These are phyloP conservation scores for Himantopus leucocephalus DNA, from an alignment of 2,113 vertebrate genomes.

Conservation along the genomic window DNA sequence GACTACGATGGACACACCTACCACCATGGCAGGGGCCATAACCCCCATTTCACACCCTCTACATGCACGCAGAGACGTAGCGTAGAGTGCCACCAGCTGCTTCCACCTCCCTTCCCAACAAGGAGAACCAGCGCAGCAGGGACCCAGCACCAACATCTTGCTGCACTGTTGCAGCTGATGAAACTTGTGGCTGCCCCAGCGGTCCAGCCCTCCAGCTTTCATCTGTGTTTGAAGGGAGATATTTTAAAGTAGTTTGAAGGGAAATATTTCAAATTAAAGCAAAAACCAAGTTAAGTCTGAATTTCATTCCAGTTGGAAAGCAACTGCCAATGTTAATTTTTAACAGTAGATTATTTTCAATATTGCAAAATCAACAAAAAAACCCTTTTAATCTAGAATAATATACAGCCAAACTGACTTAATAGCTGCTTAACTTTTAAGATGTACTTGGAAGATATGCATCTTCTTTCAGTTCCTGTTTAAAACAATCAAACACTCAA, in stretches of 20 bases:
- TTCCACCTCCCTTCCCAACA: not conserved
- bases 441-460: not conserved
- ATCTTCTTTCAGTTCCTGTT: not conserved
- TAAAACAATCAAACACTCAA: not conserved
- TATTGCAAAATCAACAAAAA: not conserved
- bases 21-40: not conserved
- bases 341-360: not conserved
- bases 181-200: not conserved
- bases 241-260: not conserved
- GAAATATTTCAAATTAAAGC: not conserved
- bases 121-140: not conserved
- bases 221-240: not conserved
- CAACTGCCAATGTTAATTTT: not conserved
- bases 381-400: accelerated
- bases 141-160: not conserved
- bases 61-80: accelerated
- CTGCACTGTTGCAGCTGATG: not conserved
- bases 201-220: not conserved
- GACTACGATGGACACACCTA: not conserved
- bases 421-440: not conserved
- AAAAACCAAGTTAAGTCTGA: not conserved
- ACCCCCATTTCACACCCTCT: not conserved
- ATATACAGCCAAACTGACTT: not conserved
- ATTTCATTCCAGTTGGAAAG: not conserved
- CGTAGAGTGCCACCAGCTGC: not conserved